phyloP scores from a whole-genome alignment of 2,797 vertebrate genomes.

The Sebastes melanostomus region DNA sequence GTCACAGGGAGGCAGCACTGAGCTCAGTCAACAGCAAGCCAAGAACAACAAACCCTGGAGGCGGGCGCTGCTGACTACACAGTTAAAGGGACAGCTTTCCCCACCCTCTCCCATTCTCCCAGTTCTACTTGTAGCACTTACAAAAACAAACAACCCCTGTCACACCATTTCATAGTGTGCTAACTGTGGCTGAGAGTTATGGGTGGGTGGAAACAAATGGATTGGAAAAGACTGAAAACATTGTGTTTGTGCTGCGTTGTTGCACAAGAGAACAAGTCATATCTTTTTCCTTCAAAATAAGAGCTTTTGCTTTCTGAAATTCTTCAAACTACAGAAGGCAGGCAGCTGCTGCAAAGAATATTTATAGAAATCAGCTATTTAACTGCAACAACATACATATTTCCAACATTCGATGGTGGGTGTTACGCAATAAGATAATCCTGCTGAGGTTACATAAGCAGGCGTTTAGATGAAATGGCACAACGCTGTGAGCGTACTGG shows the following conservation, averaged over 20 bases:
- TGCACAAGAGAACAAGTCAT: not conserved
- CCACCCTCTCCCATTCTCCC: slow-evolving; percentile 46
- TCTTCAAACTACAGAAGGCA: not conserved
- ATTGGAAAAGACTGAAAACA: slow-evolving; percentile 14
- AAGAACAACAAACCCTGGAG: slow-evolving; percentile 76
- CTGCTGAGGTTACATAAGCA: slow-evolving; percentile 61
- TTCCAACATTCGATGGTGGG: slow-evolving; percentile 7
- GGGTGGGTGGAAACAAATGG: slow-evolving; percentile 21
- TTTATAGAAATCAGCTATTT: slow-evolving; percentile 5
- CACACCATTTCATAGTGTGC: slow-evolving; percentile 39
- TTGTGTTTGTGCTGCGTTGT: slow-evolving; percentile 2
- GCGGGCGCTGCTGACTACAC: slow-evolving; percentile 66
- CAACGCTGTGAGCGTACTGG: slow-evolving; percentile 33
- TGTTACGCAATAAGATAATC: slow-evolving; percentile 40
- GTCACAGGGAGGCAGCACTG: slow-evolving; percentile 73
- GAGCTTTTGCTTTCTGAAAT: not conserved
- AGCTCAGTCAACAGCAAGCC: slow-evolving; percentile 54
- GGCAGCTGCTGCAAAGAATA: not conserved
- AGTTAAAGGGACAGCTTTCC: slow-evolving; percentile 72
- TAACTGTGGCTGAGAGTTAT: slow-evolving; percentile 13
- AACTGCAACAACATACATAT: not conserved
- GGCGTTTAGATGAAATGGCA: slow-evolving; percentile 50
- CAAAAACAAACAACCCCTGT: slow-evolving; percentile 68
- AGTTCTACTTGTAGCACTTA: slow-evolving; percentile 56
- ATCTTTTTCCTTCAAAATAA: not conserved